These are phyloP conservation scores for Pseudomyrmex concolor DNA, from an alignment of 1,140 invertebrate genomes.

Conservation along the genomic window DNA sequence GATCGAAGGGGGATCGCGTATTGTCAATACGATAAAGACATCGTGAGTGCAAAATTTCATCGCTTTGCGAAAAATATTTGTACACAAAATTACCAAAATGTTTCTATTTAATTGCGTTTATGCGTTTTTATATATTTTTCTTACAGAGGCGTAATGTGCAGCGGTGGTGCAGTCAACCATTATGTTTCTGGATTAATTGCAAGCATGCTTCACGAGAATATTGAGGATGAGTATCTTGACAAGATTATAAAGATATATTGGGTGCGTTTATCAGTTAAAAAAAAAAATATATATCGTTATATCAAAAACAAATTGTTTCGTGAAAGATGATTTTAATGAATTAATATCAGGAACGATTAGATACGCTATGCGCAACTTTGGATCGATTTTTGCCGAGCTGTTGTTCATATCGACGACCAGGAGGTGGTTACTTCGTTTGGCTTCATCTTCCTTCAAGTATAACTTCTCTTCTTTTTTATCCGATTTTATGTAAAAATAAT, in stretches of 20 bases:
- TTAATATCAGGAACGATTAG: constrained; percentile 82
- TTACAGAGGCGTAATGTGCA: constrained; percentile 85
- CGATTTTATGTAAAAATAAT: constrained; percentile 17
- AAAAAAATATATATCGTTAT: too few relatives aligned
- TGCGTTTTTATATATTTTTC: constrained; percentile 32
- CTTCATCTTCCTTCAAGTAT: constrained; percentile 82
- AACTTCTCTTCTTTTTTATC: constrained; percentile 2
- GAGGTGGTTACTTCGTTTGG: constrained; percentile 88
- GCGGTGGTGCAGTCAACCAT: constrained; percentile 88
- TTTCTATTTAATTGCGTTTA: background rate
- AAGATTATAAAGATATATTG: constrained; percentile 82
- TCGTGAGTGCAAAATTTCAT: constrained; percentile 76
- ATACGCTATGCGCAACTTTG: constrained; percentile 80
- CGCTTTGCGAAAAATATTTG: too few relatives aligned
- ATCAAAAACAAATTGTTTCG: too few relatives aligned
- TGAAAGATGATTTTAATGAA: background rate
- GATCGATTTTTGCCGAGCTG: constrained; percentile 80
- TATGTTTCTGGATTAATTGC: constrained; percentile 86
- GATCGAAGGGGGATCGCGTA: constrained; percentile 86
- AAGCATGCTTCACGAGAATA: constrained; percentile 85
- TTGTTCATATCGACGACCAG: constrained; percentile 83
- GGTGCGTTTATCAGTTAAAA: constrained; percentile 65
- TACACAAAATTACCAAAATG: background rate
- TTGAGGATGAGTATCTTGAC: constrained; percentile 85
- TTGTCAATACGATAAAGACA: constrained; percentile 82